A percentile compares a stretch with the other conserved stretches of the same genome.
These are phyloP conservation scores for Tapera naevia DNA, from an alignment of 2,797 vertebrate genomes.

Conservation along the genomic window DNA sequence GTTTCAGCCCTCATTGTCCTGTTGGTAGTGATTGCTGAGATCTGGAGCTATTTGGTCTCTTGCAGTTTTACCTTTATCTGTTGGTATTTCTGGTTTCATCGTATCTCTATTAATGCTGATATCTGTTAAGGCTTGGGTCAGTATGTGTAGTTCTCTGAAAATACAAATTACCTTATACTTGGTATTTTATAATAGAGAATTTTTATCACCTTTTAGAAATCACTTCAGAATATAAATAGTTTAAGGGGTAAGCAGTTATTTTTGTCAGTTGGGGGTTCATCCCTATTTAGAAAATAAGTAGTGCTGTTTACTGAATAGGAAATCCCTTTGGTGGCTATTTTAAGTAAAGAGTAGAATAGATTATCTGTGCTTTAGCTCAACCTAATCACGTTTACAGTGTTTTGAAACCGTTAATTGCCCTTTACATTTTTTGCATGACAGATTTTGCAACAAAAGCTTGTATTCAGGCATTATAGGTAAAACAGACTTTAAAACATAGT, in stretches of 20 bases:
- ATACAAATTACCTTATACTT: neutral
- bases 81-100: neutral
- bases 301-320: neutral
- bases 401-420: neutral
- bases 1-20: neutral
- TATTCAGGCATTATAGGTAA: neutral
- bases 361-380: slow-evolving; percentile 41
- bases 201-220: neutral
- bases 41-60: neutral
- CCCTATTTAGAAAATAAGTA: slow-evolving; percentile 4
- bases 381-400: neutral
- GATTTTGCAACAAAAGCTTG: neutral
- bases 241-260: neutral
- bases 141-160: neutral
- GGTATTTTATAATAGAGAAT: neutral
- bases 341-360: slow-evolving; percentile 38
- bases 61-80: neutral
- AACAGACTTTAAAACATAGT: neutral
- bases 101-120: neutral
- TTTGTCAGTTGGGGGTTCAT: neutral
- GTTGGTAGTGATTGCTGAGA: neutral
- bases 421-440: neutral
- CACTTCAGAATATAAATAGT: neutral
- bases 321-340: slow-evolving; percentile 43
- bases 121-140: neutral